Percentiles rank a stretch among this genome's conserved stretches.
phyloP scores from a whole-genome alignment of 2,888 invertebrate genomes.

The Apeira syringaria region DNA sequence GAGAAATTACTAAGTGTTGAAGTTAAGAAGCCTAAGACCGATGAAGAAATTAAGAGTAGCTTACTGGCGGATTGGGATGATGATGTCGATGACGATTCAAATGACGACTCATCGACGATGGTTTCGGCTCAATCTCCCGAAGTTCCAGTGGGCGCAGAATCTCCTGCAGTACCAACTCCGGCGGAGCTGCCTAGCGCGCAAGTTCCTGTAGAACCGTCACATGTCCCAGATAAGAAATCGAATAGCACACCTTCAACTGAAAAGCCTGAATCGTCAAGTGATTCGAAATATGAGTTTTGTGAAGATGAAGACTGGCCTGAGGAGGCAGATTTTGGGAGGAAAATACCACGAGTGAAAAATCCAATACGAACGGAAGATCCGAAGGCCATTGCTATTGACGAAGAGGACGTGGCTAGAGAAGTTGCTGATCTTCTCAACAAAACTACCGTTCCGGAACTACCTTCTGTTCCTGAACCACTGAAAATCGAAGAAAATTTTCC shows the following conservation, averaged over 20 bases:
- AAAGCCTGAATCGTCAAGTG: constrained; percentile 72
- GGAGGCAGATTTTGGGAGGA: constrained; percentile 82
- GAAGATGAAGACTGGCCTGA: constrained; percentile 87
- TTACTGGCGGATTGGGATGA: constrained; percentile 92
- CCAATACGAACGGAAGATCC: constrained; percentile 67
- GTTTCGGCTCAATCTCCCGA: constrained; percentile 59
- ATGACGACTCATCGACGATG: constrained; percentile 58
- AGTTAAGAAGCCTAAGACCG: constrained; percentile 80
- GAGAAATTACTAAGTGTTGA: constrained; percentile 49
- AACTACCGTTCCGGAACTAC: constrained; percentile 83
- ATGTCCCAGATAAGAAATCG: constrained; percentile 47
- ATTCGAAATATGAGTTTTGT: constrained; percentile 91
- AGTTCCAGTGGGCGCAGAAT: constrained; percentile 60
- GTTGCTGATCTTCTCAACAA: constrained; percentile 85
- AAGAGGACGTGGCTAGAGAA: constrained; percentile 78
- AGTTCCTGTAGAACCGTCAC: constrained; percentile 45
- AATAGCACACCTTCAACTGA: constrained; percentile 46
- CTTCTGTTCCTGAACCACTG: constrained; percentile 76
- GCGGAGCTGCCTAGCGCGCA: constrained; percentile 58
- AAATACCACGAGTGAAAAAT: constrained; percentile 85
- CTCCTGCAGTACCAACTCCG: constrained; percentile 65
- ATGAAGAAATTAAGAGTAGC: constrained; percentile 86
- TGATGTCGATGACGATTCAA: constrained; percentile 66
- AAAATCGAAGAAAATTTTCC: constrained; percentile 84
- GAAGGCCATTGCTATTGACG: constrained; percentile 69